phyloP scores from a whole-genome alignment of 2,797 vertebrate species.

The Micromesistius poutassou region DNA sequence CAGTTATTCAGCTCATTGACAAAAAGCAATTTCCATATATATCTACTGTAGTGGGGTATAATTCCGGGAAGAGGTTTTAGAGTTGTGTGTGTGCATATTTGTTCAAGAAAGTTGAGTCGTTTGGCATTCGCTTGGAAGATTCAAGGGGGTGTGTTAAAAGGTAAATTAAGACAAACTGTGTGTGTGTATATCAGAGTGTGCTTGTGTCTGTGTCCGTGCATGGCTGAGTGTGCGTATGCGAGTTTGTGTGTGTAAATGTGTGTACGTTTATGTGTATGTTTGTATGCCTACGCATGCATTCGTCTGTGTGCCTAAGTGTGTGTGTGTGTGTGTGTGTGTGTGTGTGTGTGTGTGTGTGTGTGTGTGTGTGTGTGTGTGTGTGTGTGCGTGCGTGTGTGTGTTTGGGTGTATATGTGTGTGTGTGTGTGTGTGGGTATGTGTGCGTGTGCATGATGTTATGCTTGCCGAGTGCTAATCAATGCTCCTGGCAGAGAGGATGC shows the following conservation, averaged over 20 bases:
- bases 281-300: background rate
- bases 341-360: background rate
- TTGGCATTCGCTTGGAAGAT: conserved; percentile 20
- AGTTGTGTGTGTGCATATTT: background rate
- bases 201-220: too few species aligned
- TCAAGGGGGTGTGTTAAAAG: background rate
- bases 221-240: too few species aligned
- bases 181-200: too few species aligned
- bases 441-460: conserved; percentile 49
- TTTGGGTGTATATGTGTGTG: background rate
- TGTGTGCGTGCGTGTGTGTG: conserved; percentile 14
- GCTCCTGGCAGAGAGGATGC: conserved; percentile 67
- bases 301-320: background rate
- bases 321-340: conserved; percentile 17
- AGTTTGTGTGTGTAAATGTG: background rate
- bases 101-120: conserved; percentile 7
- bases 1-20: too few species aligned
- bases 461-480: conserved; percentile 69
- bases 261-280: conserved; percentile 14
- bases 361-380: background rate
- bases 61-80: too few species aligned
- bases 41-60: too few species aligned
- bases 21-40: too few species aligned
- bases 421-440: conserved; percentile 11
- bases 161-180: background rate